Evolutionary conservation across 2,797 vertebrate species (phyloP), one percentile per base, ranked within the genome.

Genomic region (Rousettus madagascariensis): DNA sequence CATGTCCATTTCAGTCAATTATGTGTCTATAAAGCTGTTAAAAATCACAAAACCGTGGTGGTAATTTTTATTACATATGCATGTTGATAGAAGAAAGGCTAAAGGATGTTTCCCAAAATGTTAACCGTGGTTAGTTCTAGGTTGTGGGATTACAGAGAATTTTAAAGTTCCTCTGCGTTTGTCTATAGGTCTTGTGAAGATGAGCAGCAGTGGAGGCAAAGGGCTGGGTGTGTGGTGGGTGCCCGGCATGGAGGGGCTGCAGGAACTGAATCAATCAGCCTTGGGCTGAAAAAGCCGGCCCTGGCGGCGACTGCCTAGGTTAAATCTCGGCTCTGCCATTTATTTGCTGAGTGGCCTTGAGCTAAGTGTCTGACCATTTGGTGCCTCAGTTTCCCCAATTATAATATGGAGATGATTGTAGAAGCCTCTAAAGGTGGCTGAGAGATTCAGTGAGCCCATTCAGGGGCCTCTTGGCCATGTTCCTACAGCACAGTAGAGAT

Each of bases 101-200:
- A 28, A 65, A 53, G 51, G 61, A 49, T 8, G 9, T 26, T 49
- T 4, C 10, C 74, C 46, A 30, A 75, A 51, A 33, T 24, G 68
- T 30, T 79, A 57, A 65, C 30, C 65, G 19, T 13, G 30, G 22
- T 78, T 38, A 38, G 28, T 80, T 92, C 74, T 69, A 30, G 38
- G n/a, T 13, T 66, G 43, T 43, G 53, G n/a, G 41, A 61, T 85
- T n/a, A 80, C 49, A 53, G 63, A 77, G 15, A 24, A 69, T 86
- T 89, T 89, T 61, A 55, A 66, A 85, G 90, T 88, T 91, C 30
- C 43, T 92, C 43, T 84, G 11, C 78, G 30, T 43, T 87, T 94
- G 86, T 66, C 75, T 86, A 26, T 51, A 66, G 28, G 20, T 55
- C 33, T 69, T 51, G 41, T 22, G 55, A 78, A 72, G 8, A 65